Evolutionary conservation across 1,140 invertebrate genomes (phyloP).

Genomic region (Bactericera cockerelli): DNA sequence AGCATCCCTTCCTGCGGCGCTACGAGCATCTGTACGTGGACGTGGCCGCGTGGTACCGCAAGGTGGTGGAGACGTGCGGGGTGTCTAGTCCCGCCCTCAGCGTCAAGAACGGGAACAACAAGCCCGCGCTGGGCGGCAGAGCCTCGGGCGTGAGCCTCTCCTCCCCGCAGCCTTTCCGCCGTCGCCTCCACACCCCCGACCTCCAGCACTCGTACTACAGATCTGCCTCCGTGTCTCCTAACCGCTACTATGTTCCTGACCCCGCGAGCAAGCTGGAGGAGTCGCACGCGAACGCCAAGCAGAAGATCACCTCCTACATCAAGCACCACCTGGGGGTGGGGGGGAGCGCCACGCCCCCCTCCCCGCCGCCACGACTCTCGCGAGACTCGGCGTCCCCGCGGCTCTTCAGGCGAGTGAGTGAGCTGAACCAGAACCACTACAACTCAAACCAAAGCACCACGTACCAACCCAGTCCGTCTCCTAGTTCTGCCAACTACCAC

Average conservation of each 20-base stretch:
- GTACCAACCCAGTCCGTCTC: neutral
- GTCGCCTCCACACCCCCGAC: conserved; percentile 11
- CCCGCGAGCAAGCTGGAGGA: conserved; percentile 16
- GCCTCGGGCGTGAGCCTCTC: conserved; percentile 7
- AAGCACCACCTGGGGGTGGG: conserved; percentile 38
- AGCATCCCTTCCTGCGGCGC: conserved; percentile 74
- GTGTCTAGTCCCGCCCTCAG: neutral
- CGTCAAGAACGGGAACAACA: neutral
- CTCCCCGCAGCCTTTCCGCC: neutral
- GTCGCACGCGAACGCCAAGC: conserved; percentile 33
- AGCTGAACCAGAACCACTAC: neutral
- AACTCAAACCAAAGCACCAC: neutral
- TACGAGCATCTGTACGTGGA: conserved; percentile 55
- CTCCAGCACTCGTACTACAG: conserved; percentile 14
- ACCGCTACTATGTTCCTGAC: conserved; percentile 19
- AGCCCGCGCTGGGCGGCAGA: neutral
- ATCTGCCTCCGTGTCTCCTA: conserved; percentile 24
- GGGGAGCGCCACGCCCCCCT: conserved; percentile 24
- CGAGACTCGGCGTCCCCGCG: conserved; percentile 15
- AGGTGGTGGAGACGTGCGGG: conserved; percentile 26
- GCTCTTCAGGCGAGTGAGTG: conserved; percentile 10
- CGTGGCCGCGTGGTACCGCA: conserved; percentile 58
- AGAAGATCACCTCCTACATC: conserved; percentile 59
- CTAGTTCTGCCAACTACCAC: neutral
- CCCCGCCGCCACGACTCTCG: conserved; percentile 18